Base-by-base conservation (phyloP, 2,113 vertebrate species). In the Prunella himalayana region DNA sequence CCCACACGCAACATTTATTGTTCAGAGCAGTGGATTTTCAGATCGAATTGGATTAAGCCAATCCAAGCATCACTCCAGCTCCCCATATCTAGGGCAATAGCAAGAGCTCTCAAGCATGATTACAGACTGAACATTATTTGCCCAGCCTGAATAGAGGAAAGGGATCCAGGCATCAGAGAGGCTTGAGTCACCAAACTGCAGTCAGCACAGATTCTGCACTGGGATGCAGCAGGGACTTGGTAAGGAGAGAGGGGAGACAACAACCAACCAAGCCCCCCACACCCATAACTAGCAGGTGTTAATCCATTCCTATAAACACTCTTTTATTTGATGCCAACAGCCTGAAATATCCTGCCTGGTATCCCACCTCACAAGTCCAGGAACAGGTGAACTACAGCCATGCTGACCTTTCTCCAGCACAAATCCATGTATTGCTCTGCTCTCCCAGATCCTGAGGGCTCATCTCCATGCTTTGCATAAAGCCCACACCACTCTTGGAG, bases 11-110 rank as follows among this genome's bases (percentile, higher is more conserved):
- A 45, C 50, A 33, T 45, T 66, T 51, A 24, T 60, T 91, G 59
- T 81, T 85, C 72, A 60, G 64, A 70, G 56, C 51, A 75, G 51
- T 37, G 49, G 60, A 83, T 90, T 92, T 95, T 86, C 80, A 92
- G 64, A 70, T 42, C 0, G 0, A 71, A 92, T 75, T 84, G 88
- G 85, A 86, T 78, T 83, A 88, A 86, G 57, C 47, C 51, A 72
- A 64, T 25, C 18, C 28, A 50, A 92, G 92, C 72, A 64, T 68
- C 44, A 37, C 20, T 45, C 20, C 33, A 69, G 35, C 30, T 86
- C 45, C 56, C 86, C 70, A 33, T 10, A 80, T 39, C 45, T 1
- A 49, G 53, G 75, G 59, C 84, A 92, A 75, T 0, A n/a, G 81
- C 63, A 39, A 87, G 89, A 95, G 76, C 94, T 90, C 82, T 88